Evolutionary conservation across 2,113 vertebrate genomes (phyloP), one percentile per base, ranked within the genome.

Genomic region (Papio anubis): DNA sequence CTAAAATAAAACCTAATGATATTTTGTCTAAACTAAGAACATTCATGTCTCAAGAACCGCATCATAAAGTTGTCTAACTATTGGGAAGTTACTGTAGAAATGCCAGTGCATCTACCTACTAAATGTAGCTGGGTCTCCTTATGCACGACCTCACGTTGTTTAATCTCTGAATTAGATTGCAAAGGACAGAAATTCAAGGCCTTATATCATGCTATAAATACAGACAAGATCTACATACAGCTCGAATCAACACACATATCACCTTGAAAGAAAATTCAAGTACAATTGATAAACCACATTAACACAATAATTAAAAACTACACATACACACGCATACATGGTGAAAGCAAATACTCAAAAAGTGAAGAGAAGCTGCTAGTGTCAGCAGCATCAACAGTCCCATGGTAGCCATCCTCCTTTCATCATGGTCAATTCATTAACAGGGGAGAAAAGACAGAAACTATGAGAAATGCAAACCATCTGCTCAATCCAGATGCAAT

Each of bases 401-500:
- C 88, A 66, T 11, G 92, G 97, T 95, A 96, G 97, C 96, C 95
- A 97, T 6, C 43, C 57, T 97, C 94, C 96, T 97, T 98, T 98
- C 89, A 96, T 94, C 97, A 90, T 92, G 87, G 98, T 97, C 98
- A 98, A 95, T 98, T 98, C 98, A 98, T 98, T 98, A 99, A 98
- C 81, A 90, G 64, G 96, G 76, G 94, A 98, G 98, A 98, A 98
- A 98, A 98, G 97, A 95, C 97, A 98, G 98, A 98, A 96, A 98
- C 97, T 43, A 97, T 89, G 95, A 97, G 97, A 98, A 98, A 98
- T 90, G 93, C 85, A 97, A 97, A 97, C 98, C 99, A 98, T 98
- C 98, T 99, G 99, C 98, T 98, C 94, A 38, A 97, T 97, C 98
- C 98, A 98, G 97, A 98, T 98, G 98, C 98, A 98, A 98, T 13